phyloP scores from a whole-genome alignment of 2,888 invertebrate genomes.

The Chamaedrilus cognettii region DNA sequence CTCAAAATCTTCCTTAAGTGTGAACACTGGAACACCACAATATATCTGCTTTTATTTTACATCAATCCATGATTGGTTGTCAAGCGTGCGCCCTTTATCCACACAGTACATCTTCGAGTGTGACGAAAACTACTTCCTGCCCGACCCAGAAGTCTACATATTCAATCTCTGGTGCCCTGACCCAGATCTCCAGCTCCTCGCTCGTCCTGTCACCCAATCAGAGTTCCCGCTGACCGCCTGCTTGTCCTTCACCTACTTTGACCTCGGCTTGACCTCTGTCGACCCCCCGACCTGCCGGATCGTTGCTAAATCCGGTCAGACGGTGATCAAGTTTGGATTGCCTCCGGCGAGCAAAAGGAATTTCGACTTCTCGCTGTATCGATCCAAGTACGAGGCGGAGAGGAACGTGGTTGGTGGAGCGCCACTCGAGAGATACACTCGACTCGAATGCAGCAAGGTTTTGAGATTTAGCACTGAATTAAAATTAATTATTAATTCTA shows the following conservation, averaged over 20 bases:
- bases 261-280: constrained; percentile 16
- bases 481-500: too few relatives aligned
- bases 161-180: constrained; percentile 43
- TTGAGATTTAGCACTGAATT: too few relatives aligned
- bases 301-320: constrained; percentile 18
- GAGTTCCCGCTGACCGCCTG: constrained; percentile 29
- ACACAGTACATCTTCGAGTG: too few relatives aligned
- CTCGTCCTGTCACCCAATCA: constrained; percentile 37
- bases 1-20: too few relatives aligned
- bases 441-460: constrained; percentile 15
- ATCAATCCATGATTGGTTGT: too few relatives aligned
- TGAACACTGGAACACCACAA: too few relatives aligned
- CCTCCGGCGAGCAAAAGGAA: neutral
- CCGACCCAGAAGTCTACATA: constrained; percentile 43
- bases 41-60: too few relatives aligned
- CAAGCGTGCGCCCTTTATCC: too few relatives aligned
- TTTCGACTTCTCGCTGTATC: constrained; percentile 22
- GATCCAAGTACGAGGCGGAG: constrained; percentile 9
- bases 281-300: constrained; percentile 19
- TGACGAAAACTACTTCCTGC: constrained; percentile 46
- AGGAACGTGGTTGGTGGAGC: constrained; percentile 12
- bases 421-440: constrained; percentile 14
- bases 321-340: constrained; percentile 17
- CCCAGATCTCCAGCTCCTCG: constrained; percentile 41
- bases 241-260: constrained; percentile 17